These are phyloP conservation scores for Melopsittacus undulatus DNA, from an alignment of 2,797 vertebrate genomes.

Conservation along the genomic window DNA sequence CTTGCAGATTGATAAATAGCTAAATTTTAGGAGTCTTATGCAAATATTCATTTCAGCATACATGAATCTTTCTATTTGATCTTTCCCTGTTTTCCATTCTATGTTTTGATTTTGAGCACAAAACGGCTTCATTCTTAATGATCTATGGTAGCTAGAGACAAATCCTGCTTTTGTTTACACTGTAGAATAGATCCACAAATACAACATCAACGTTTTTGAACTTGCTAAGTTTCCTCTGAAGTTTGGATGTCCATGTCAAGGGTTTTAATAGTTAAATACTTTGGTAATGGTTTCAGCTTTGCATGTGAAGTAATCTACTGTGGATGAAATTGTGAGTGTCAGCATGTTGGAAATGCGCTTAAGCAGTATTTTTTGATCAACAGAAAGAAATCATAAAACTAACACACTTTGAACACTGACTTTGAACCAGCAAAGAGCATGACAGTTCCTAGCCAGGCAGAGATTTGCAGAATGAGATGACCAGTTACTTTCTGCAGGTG, in stretches of 20 bases:
- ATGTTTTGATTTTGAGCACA: not conserved
- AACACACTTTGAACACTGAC: not conserved
- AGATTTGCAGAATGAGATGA: not conserved
- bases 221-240: not conserved
- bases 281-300: not conserved
- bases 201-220: not conserved
- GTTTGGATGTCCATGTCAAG: not conserved
- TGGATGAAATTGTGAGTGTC: not conserved
- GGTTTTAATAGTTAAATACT: slow-evolving; percentile 14
- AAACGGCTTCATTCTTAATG: not conserved
- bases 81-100: not conserved
- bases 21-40: not conserved
- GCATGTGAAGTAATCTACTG: not conserved
- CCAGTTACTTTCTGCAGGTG: not conserved
- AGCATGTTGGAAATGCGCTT: not conserved
- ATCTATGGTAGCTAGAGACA: not conserved
- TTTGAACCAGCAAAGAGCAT: not conserved
- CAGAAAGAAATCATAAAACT: not conserved
- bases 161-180: not conserved
- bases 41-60: not conserved
- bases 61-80: not conserved
- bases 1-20: not conserved
- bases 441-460: not conserved
- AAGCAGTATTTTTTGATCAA: slow-evolving; percentile 11
- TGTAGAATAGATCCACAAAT: not conserved